Evolutionary conservation across 2,113 vertebrate genomes (phyloP).

Genomic region (Phocoena sinus): DNA sequence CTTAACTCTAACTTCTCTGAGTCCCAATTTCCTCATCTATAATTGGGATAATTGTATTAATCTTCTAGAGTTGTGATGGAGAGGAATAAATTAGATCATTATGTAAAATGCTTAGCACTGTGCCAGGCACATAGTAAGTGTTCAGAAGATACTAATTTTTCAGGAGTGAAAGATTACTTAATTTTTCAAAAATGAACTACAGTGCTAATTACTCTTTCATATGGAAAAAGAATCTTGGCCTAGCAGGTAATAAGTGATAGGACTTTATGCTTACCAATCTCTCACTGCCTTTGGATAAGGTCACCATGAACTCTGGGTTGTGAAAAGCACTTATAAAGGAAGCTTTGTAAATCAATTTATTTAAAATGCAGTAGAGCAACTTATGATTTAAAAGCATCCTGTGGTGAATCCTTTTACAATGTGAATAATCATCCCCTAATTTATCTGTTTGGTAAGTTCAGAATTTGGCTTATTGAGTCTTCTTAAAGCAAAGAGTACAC

Average conservation of each 20-base stretch:
- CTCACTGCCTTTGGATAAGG: conserved; percentile 26
- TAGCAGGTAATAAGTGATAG: conserved; percentile 23
- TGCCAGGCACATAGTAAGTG: conserved; percentile 18
- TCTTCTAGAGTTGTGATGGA: background rate
- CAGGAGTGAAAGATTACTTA: background rate
- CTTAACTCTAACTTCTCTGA: background rate
- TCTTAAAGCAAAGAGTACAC: conserved; percentile 43
- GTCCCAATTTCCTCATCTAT: background rate
- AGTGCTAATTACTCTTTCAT: background rate
- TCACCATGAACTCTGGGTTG: conserved; percentile 16
- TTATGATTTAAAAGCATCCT: conserved; percentile 67
- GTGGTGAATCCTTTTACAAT: conserved; percentile 63
- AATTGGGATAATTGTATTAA: conserved; percentile 27
- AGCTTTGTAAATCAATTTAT: conserved; percentile 56
- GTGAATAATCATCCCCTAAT: conserved; percentile 61
- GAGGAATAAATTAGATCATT: background rate
- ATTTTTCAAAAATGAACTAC: background rate
- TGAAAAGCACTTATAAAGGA: conserved; percentile 36
- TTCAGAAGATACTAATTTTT: background rate
- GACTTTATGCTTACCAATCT: conserved; percentile 12
- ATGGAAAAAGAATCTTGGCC: conserved; percentile 9
- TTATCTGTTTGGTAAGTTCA: conserved; percentile 63
- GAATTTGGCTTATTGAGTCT: conserved; percentile 39
- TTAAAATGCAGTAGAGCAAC: conserved; percentile 56
- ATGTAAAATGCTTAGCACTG: background rate